Evolutionary conservation across 2,113 vertebrate species (phyloP).

Genomic region (Helogale parvula): DNA sequence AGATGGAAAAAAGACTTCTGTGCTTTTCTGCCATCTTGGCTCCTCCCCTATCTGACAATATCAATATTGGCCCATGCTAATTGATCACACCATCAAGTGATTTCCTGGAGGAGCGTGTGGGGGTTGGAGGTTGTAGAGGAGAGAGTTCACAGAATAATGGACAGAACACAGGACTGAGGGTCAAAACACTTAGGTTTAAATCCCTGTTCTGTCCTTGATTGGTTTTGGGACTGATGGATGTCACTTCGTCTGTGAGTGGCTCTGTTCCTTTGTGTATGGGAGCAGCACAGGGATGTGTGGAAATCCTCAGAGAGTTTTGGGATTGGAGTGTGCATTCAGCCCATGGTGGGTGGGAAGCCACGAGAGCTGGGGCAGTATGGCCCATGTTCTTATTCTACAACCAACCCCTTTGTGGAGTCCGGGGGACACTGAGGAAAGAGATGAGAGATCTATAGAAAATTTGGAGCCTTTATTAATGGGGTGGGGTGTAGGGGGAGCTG

Average conservation of each 20-base stretch:
- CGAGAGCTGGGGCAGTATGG: fast-evolving
- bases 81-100: background rate
- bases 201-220: background rate
- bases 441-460: background rate
- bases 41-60: background rate
- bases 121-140: background rate
- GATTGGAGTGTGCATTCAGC: background rate
- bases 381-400: background rate
- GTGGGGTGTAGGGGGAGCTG: background rate
- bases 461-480: background rate
- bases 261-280: fast-evolving
- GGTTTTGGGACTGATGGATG: background rate
- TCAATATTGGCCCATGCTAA: background rate
- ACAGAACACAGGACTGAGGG: background rate
- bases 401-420: background rate
- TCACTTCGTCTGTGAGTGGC: no score
- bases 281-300: background rate
- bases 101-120: background rate
- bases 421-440: background rate
- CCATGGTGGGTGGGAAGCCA: background rate
- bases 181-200: background rate
- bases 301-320: no score
- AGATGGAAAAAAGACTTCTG: no score
- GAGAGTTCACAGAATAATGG: background rate
- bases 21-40: no score